Conservation (phyloP, 2,888 invertebrate species). For the Aphidoletes aphidimyza region DNA sequence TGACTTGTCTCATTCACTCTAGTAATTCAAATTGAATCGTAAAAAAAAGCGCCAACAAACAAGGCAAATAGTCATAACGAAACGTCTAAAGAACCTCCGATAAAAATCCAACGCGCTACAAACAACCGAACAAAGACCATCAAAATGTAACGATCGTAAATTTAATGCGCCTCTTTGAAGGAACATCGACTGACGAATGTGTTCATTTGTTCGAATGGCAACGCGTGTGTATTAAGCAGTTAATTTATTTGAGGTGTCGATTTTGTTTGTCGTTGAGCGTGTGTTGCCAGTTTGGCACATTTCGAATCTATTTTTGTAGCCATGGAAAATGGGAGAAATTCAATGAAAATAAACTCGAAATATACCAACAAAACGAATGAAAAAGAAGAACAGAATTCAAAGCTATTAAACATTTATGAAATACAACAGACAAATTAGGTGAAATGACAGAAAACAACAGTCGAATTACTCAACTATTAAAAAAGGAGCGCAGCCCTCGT, state of each 20-base stretch:
- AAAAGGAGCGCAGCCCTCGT: background rate
- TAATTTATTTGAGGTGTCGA: constrained; percentile 54
- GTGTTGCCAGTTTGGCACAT: constrained; percentile 29
- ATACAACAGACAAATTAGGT: constrained; percentile 28
- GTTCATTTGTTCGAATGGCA: background rate
- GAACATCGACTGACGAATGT: background rate
- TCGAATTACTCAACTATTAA: constrained; percentile 32
- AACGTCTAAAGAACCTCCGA: background rate
- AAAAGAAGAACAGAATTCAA: background rate
- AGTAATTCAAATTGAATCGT: constrained; percentile 20
- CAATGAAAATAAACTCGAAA: background rate
- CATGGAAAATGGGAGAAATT: background rate
- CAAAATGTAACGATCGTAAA: constrained; percentile 40
- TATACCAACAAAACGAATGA: background rate
- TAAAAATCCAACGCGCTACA: background rate
- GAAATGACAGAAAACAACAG: constrained; percentile 44
- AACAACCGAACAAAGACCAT: constrained; percentile 40
- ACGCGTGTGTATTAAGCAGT: constrained; percentile 33
- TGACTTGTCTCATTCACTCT: too few species aligned
- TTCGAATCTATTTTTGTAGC: constrained; percentile 30
- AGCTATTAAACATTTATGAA: constrained; percentile 46
- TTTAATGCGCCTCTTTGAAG: background rate
- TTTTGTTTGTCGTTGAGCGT: constrained; percentile 42
- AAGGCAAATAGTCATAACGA: background rate
- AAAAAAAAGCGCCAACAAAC: constrained; percentile 47